phyloP scores from a whole-genome alignment of 2,113 vertebrate species.

The Sinocyclocheilus rhinocerous region DNA sequence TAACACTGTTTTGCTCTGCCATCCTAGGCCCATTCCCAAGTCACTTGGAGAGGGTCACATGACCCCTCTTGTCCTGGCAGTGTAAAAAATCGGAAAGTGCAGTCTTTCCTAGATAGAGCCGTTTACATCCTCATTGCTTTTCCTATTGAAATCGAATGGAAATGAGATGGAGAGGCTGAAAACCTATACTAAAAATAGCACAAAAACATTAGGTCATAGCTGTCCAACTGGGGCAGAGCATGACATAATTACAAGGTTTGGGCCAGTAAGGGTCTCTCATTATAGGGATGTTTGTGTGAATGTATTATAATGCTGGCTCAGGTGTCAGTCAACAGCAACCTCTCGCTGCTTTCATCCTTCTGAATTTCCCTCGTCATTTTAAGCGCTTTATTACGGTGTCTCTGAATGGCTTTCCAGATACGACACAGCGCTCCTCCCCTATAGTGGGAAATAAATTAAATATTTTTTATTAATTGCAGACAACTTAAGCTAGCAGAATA shows the following conservation, averaged over 20 bases:
- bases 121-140: conserved; percentile 1
- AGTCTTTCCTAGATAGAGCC: conserved; percentile 4
- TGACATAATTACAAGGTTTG: neutral
- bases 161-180: conserved; percentile 13
- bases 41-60: neutral
- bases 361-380: conserved; percentile 48
- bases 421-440: conserved; percentile 87
- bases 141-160: neutral
- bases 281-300: neutral
- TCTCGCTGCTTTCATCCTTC: conserved; percentile 61
- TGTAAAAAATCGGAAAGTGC: neutral
- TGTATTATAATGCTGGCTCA: neutral
- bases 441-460: neutral
- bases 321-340: neutral
- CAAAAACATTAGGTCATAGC: neutral
- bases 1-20: neutral
- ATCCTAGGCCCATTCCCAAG: neutral
- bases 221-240: neutral
- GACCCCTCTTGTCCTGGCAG: neutral
- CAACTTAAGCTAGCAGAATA: too few species aligned
- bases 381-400: conserved; percentile 73
- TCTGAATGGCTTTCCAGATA: conserved; percentile 86
- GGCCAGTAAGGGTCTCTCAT: neutral
- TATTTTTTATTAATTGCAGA: too few species aligned
- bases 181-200: neutral